Evolutionary conservation across 2,797 vertebrate genomes (phyloP).

Genomic region (Mastacembelus armatus): DNA sequence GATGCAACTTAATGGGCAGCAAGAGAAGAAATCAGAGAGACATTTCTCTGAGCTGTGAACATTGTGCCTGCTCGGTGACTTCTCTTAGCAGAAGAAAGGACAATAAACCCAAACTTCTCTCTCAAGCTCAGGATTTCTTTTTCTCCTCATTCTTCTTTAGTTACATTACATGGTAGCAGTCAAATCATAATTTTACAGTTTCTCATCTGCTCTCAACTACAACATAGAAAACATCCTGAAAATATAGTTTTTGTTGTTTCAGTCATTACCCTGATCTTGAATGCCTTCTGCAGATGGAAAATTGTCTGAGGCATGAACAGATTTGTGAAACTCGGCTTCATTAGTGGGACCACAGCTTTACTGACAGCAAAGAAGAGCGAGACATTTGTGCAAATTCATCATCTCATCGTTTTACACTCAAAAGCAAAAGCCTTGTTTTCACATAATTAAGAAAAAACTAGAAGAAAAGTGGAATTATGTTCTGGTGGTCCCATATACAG

Average conservation of each 20-base stretch:
- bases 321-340: not conserved
- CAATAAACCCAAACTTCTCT: too few species aligned
- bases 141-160: too few species aligned
- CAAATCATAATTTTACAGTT: not conserved
- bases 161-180: not conserved
- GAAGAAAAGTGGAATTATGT: not conserved
- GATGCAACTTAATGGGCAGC: too few species aligned
- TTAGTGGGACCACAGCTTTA: not conserved
- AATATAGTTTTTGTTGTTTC: not conserved
- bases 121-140: too few species aligned
- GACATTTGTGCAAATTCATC: not conserved
- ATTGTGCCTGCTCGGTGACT: too few species aligned
- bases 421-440: constrained; percentile 1
- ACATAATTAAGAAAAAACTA: constrained; percentile 1
- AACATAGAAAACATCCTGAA: too few species aligned
- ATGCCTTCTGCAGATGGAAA: not conserved
- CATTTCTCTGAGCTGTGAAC: too few species aligned
- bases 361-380: not conserved
- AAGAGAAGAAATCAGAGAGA: too few species aligned
- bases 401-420: not conserved
- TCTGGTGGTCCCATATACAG: constrained; percentile 12
- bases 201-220: too few species aligned
- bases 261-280: not conserved
- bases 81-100: too few species aligned
- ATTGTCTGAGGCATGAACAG: not conserved